These are phyloP conservation scores for Aphrocallistes beatrix DNA, from an alignment of 37 sponge, comb jelly and placozoan species.

Conservation along the genomic window DNA sequence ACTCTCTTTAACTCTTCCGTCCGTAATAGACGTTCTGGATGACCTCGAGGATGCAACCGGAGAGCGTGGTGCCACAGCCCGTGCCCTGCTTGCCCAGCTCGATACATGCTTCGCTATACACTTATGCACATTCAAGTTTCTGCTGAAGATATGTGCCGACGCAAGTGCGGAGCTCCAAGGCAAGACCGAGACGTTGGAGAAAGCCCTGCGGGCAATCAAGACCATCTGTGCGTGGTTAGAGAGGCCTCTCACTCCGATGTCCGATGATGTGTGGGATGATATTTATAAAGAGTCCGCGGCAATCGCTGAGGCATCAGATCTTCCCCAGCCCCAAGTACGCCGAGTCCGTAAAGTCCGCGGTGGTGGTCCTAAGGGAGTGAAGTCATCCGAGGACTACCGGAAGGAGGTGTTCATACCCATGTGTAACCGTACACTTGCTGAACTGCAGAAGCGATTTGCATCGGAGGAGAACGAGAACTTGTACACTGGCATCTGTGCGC, in stretches of 20 bases:
- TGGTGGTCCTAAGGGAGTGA: neutral
- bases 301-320: neutral
- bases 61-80: neutral
- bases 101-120: neutral
- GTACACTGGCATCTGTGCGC: neutral
- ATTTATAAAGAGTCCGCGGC: neutral
- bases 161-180: neutral
- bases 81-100: neutral
- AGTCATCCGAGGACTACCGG: neutral
- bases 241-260: neutral
- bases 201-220: neutral
- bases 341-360: neutral
- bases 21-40: neutral
- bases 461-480: neutral
- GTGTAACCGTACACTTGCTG: neutral
- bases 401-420: neutral
- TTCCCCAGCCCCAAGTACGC: neutral
- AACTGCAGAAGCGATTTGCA: neutral
- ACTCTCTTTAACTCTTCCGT: neutral
- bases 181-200: neutral
- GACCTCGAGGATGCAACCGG: neutral
- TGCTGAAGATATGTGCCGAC: neutral
- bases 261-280: neutral
- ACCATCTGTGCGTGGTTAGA: neutral
- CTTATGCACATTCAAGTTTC: neutral